Evolutionary conservation across 2,888 invertebrate species (phyloP), one percentile per base, ranked within the genome.

Genomic region (Mycalesis mineus): DNA sequence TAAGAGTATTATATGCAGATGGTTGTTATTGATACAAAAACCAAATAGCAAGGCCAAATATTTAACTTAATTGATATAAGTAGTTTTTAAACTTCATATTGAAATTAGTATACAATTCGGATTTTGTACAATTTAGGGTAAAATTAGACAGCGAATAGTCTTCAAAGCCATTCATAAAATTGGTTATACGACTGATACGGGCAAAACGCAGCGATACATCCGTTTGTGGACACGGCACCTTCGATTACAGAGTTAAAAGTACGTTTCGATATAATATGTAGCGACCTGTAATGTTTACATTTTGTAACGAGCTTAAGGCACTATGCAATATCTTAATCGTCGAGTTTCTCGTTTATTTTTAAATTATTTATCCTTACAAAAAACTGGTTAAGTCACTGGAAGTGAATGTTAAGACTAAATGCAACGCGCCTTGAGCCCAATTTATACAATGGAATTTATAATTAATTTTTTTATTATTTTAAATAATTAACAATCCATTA

Each of bases 271-370:
- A 31, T 51, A 31, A 33, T 41, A 31, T 42, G n/a, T 42, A 33
- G 42, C 33, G 42, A 55, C 33, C 15, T 37, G 40, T 31, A 48
- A 14, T 9, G 14, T 54, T 39, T n/a, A 31, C 80, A 77, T 78
- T n/a, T 76, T 74, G 75, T 73, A 80, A 79, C 83, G 84, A 88
- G 85, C 87, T 81, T 84, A 86, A 87, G 84, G 86, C 86, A 87
- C 87, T 82, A 81, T 85, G 85, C 84, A 85, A 79, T 77, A 54
- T 47, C 47, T 58, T 36, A 57, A 36, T 28, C 36, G 33, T 40
- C 14, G 49, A 40, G 28, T 29, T 45, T 51, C 39, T 31, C 33
- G 8, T 33, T 42, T n/a, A 73, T 73, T 79, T 79, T 78, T 80
- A 77, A 36, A 17, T 42, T 9, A 73, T 73, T 79, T 79, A 78